Base-by-base conservation (phyloP, 1,140 invertebrate genomes). In the Triops longicaudatus region DNA sequence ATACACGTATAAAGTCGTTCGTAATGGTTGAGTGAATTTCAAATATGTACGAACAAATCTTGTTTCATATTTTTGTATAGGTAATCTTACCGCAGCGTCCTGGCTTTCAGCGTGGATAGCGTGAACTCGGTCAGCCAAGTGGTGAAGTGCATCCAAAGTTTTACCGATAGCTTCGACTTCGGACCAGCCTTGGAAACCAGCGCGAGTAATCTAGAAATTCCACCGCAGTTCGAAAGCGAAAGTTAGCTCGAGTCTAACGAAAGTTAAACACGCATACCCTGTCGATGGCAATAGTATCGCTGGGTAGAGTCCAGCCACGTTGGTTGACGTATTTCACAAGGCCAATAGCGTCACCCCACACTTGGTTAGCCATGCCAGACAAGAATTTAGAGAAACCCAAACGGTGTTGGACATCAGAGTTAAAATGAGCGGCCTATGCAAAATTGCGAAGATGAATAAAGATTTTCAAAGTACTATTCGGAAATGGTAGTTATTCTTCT, bases 341-440 rank as follows among this genome's bases (percentile, higher is more conserved):
- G 2, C 90, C 87, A 80, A 93, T 90, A 42, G 88, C 87, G 81
- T 92, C 88, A 26, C 90, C 86, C 90, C 92, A 95, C 14, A 88
- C 85, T 27, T 88, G 82, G 79, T 95, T 92, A 3, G 92, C 91
- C 10, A 92, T 82, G 79, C 89, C 88, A 75, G 88, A 86, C 84
- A 92, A 93, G 12, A 93, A 84, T 81, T 88, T 89, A 79, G 88
- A 87, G 83, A 95, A 94, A 12, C 93, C 93, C 41, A 87, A 86
- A 50, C 93, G 86, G 83, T 92, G 90, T 73, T 88, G 88, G 81
- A 91, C 87, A 82, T 90, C 93, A 80, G 91, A 92, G 73, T 89
- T 90, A 83, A 92, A 94, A 83, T 92, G 88, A 1, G 90, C 89
- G 10, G 91, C 88, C 84, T 85, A 72, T 72, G 81, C 80, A 77